Evolutionary conservation across 2,797 vertebrate genomes (phyloP).

Genomic region (Characodon lateralis): DNA sequence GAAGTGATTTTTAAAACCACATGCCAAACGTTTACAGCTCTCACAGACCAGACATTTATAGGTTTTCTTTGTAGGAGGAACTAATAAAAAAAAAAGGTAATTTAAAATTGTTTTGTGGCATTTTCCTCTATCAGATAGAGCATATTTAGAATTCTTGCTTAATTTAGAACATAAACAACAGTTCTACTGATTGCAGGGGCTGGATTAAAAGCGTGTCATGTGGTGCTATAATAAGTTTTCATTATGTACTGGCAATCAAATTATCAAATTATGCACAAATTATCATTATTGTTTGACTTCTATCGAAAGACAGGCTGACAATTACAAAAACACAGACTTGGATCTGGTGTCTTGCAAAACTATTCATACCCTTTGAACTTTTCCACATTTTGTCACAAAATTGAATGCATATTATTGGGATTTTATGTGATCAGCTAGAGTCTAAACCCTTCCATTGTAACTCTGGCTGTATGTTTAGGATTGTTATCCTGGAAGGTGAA

Average conservation of each 20-base stretch:
- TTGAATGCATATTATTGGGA: not conserved
- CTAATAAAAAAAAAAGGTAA: not conserved
- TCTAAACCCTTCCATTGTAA: not conserved
- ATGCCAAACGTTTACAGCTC: not conserved
- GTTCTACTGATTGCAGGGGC: constrained; percentile 1
- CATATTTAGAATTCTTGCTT: not conserved
- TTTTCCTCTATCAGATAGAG: not conserved
- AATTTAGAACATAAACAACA: constrained; percentile 3
- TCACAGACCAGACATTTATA: not conserved
- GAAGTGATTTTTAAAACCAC: not conserved
- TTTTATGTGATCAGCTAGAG: not conserved
- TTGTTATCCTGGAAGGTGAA: not conserved
- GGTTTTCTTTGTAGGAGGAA: not conserved
- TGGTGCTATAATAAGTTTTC: not conserved
- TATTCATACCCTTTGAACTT: not conserved
- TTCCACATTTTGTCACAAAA: not conserved
- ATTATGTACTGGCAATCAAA: not conserved
- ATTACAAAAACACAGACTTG: not conserved
- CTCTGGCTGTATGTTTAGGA: not conserved
- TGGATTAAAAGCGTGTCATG: constrained; percentile 1
- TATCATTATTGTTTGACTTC: constrained; percentile 23
- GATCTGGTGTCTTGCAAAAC: not conserved
- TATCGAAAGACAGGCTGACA: constrained; percentile 7
- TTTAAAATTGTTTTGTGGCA: not conserved
- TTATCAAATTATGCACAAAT: constrained; percentile 2